Conservation (phyloP, 1,140 invertebrate species). For the Heterodera schachtii region DNA sequence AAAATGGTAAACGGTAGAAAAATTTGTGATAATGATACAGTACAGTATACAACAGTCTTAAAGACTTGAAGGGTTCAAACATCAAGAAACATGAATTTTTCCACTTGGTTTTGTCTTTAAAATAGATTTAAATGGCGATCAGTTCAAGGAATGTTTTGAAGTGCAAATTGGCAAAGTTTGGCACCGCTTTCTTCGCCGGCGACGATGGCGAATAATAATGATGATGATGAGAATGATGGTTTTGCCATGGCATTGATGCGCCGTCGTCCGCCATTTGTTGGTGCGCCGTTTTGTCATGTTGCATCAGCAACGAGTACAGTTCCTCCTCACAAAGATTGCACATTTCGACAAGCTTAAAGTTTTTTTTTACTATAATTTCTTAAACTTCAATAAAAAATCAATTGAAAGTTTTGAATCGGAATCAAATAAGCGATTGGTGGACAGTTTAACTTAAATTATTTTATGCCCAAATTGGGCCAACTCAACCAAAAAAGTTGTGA, state of each 20-base stretch:
- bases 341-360: conserved; percentile 33
- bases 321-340: conserved; percentile 36
- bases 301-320: conserved; percentile 13
- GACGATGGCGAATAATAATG: too few species aligned
- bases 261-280: neutral
- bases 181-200: neutral
- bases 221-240: neutral
- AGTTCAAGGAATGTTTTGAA: conserved; percentile 32
- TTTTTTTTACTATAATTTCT: too few species aligned
- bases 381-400: too few species aligned
- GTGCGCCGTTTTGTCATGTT: neutral
- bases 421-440: too few species aligned
- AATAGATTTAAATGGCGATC: neutral
- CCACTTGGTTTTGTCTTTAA: too few species aligned
- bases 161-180: conserved; percentile 29
- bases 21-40: neutral
- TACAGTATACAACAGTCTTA: too few species aligned
- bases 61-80: too few species aligned
- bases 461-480: too few species aligned
- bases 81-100: too few species aligned
- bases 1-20: neutral
- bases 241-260: neutral
- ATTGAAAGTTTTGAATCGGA: too few species aligned
- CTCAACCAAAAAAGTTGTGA: too few species aligned
- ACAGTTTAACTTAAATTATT: too few species aligned